Evolutionary conservation across 2,113 vertebrate genomes (phyloP).

Genomic region (Sula dactylatra): DNA sequence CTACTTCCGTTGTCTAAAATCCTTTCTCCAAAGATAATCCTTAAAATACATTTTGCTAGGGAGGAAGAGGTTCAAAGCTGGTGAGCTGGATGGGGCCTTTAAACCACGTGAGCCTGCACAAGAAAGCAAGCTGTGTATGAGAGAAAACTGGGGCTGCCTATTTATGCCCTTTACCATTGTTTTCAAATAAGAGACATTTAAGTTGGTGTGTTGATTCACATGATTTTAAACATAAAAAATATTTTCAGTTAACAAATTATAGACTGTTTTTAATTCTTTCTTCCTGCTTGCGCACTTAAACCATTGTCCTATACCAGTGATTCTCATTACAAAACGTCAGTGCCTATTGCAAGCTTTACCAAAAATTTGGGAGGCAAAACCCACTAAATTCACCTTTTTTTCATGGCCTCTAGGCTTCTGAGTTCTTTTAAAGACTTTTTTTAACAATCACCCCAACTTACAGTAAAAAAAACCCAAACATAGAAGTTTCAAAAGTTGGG

Average conservation of each 20-base stretch:
- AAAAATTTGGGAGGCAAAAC: neutral
- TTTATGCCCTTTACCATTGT: neutral
- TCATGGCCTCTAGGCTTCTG: neutral
- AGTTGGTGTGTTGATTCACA: neutral
- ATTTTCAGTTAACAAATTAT: neutral
- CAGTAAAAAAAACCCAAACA: neutral
- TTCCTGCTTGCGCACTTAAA: neutral
- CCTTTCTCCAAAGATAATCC: neutral
- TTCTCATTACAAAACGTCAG: neutral
- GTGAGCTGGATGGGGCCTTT: neutral
- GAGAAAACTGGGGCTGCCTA: neutral
- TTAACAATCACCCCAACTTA: neutral
- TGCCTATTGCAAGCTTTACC: neutral
- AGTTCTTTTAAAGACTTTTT: neutral
- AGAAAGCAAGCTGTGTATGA: neutral
- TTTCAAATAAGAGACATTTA: neutral
- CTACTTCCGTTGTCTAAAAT: neutral
- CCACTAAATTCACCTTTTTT: neutral
- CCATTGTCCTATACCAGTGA: neutral
- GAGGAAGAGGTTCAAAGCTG: neutral
- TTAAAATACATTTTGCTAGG: neutral
- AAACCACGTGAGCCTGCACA: neutral
- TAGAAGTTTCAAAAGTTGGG: neutral
- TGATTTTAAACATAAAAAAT: neutral
- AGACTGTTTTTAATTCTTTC: neutral